phyloP scores from a whole-genome alignment of 2,888 invertebrate genomes.

The Entomobrya proxima region DNA sequence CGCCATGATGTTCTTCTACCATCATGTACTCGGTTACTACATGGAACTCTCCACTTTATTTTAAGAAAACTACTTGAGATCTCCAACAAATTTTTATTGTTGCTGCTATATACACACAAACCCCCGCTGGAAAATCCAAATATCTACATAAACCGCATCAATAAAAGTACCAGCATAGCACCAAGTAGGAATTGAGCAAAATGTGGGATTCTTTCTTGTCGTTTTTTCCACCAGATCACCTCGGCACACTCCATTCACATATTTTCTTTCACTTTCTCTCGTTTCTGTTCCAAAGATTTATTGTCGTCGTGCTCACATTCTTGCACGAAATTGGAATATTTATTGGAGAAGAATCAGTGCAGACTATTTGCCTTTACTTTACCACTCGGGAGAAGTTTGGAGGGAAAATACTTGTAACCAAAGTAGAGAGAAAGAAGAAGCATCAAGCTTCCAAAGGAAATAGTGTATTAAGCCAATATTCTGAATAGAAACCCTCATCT shows the following conservation, averaged over 20 bases:
- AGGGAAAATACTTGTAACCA: constrained; percentile 12
- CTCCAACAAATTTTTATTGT: constrained; percentile 29
- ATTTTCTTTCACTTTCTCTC: constrained; percentile 43
- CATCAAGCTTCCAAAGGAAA: constrained; percentile 31
- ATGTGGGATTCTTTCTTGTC: constrained; percentile 26
- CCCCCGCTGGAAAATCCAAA: background rate
- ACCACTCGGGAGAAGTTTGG: constrained; percentile 1
- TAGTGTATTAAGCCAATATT: constrained; percentile 52
- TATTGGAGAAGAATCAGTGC: constrained; percentile 56
- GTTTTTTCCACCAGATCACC: constrained; percentile 55
- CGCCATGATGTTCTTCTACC: too few relatives aligned
- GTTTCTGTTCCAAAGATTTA: constrained; percentile 52
- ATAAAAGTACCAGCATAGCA: background rate
- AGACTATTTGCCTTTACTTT: constrained; percentile 8
- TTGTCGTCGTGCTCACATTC: constrained; percentile 59
- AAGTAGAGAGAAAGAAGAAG: background rate
- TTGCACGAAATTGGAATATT: constrained; percentile 65
- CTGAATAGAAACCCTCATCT: background rate
- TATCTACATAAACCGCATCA: constrained; percentile 23
- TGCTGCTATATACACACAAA: background rate
- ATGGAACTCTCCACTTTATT: background rate
- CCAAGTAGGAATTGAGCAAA: background rate
- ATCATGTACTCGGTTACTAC: background rate
- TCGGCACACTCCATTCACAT: constrained; percentile 39
- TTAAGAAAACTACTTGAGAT: background rate